Base-by-base conservation (phyloP, 2,113 vertebrate species). In the Leptodactylus fuscus region DNA sequence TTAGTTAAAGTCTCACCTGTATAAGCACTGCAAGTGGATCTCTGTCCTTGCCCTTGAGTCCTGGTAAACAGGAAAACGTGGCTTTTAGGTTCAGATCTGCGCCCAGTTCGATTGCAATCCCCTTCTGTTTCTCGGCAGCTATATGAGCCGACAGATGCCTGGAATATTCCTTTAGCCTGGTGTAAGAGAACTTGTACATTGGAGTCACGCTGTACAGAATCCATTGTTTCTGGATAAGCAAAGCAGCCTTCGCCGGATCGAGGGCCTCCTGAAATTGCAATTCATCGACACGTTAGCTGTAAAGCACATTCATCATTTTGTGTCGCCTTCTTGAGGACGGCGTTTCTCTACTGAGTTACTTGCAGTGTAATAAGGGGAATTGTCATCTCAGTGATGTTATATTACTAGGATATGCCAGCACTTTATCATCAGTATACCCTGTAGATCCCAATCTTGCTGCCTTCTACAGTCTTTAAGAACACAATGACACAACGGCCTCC, bases 161-260 rank as follows among this genome's bases (percentile, higher is more conserved):
- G 15, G 95, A 91, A 77, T 99, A 99, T 2, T 88, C 88, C 86
- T 87, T 93, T 71, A 98, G 91, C 67, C 89, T 89, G 0, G 87
- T 87, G 44, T 94, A 89, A 24, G 87, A 92, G 90, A 99, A 98
- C 15, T 90, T 89, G 90, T 96, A 93, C 67, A 99, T 90, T 0
- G 98, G 98, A 1, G 95, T 98, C 76, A 97, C 94, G n/a, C 97
- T 96, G 11, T 95, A 96, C 10, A 99, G 88, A 49, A 92, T 92
- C 97, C 97, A 99, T 15, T 96, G 95, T 0, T 93, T 95, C 27
- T 93, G 91, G 71, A 97, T 88, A 18, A 98, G 83, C 0, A 95
- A 87, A 6, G 90, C 90, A 34, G 93, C 88, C 60, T 90, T 92
- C 81, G 93, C 92, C 0, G 91, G 88, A 41, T 94, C 93, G 7